Conservation (phyloP, 2,113 vertebrate genomes). For the Zosterops hypoxanthus region DNA sequence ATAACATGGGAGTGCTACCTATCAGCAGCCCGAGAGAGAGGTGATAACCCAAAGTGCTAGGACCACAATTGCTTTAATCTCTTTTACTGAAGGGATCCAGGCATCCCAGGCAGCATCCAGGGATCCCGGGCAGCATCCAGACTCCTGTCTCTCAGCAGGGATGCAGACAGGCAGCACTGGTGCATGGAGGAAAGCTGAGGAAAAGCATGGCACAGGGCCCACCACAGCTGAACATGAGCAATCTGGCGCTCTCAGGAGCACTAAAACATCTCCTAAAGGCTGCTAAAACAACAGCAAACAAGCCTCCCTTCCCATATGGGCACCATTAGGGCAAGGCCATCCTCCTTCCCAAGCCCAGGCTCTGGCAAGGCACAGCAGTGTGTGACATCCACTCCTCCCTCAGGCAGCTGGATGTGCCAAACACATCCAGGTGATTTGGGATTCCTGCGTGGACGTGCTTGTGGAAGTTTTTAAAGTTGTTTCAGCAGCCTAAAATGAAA, state of each 20-base stretch:
- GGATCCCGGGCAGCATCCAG: neutral
- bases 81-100: neutral
- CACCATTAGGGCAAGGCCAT: neutral
- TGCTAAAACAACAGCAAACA: neutral
- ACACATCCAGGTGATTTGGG: neutral
- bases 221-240: rapidly evolving
- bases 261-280: neutral
- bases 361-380: rapidly evolving
- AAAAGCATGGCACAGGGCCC: neutral
- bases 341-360: neutral
- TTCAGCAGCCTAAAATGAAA: neutral
- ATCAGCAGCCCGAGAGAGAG: neutral
- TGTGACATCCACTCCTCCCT: rapidly evolving
- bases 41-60: rapidly evolving
- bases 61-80: neutral
- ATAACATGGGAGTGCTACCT: rapidly evolving
- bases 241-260: neutral
- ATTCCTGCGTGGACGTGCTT: neutral
- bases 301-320: neutral
- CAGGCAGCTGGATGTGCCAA: neutral
- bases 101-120: neutral
- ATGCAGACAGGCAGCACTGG: rapidly evolving
- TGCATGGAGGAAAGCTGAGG: neutral
- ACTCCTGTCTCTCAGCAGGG: neutral
- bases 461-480: neutral